Conservation (phyloP, 2,797 vertebrate genomes). For the Pelobates cultripes region DNA sequence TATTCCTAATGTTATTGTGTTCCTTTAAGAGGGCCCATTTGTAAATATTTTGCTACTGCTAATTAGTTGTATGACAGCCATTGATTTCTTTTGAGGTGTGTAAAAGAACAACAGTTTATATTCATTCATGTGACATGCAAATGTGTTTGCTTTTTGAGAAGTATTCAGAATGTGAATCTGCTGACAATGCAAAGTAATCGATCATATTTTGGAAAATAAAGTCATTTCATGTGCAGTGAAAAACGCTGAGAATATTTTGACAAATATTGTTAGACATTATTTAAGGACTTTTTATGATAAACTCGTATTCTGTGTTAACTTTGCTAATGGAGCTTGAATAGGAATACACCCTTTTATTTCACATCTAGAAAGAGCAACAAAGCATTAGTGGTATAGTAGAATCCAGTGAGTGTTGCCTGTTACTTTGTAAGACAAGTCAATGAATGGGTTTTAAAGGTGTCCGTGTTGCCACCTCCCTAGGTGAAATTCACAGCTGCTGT, state of each 20-base stretch:
- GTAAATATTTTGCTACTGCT: no score
- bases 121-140: neutral
- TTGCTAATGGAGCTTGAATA: conserved; percentile 20
- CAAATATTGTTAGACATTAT: neutral
- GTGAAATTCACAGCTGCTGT: neutral
- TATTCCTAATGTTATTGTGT: no score
- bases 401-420: neutral
- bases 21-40: no score
- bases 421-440: conserved; percentile 23
- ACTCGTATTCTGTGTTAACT: neutral
- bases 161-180: neutral
- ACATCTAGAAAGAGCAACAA: conserved; percentile 8
- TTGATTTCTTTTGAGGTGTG: no score
- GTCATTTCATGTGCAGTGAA: neutral
- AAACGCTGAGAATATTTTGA: neutral
- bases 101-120: no score
- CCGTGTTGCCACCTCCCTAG: conserved; percentile 4
- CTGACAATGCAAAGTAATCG: neutral
- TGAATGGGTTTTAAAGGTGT: conserved; percentile 43
- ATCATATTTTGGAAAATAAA: neutral
- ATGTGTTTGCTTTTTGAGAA: neutral
- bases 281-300: neutral
- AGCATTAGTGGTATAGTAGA: conserved; percentile 2
- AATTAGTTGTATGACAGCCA: no score
- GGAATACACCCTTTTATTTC: neutral